phyloP scores from a whole-genome alignment of 1,140 invertebrate species.

The Lerema accius region DNA sequence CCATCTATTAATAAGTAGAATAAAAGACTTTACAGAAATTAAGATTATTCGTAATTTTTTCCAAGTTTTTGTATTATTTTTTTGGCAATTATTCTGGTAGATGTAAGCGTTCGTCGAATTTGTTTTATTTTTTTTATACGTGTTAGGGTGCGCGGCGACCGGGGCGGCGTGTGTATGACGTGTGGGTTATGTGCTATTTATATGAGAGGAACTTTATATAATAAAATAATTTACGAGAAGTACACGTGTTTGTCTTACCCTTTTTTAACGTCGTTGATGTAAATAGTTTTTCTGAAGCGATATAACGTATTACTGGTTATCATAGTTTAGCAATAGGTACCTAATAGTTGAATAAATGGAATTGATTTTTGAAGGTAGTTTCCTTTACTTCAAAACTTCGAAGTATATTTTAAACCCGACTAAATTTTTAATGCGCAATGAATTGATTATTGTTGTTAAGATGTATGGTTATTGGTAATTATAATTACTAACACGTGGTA shows the following conservation, averaged over 20 bases:
- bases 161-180: slow-evolving; percentile 54
- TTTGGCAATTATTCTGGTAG: slow-evolving; percentile 10
- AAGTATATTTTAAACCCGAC: background rate
- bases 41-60: no score
- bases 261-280: slow-evolving; percentile 14
- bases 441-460: no score
- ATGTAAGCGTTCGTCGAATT: slow-evolving; percentile 27
- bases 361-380: slow-evolving; percentile 22
- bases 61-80: no score
- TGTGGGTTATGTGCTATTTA: slow-evolving; percentile 82
- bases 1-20: no score
- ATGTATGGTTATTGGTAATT: no score
- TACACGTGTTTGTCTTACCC: slow-evolving; percentile 57
- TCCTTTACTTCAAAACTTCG: slow-evolving; percentile 2
- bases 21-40: no score
- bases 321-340: slow-evolving; percentile 20
- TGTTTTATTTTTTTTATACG: slow-evolving; percentile 39
- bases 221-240: slow-evolving; percentile 78
- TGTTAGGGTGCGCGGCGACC: slow-evolving; percentile 37
- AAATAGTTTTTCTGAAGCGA: slow-evolving; percentile 11
- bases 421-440: no score
- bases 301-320: slow-evolving; percentile 9
- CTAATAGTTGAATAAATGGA: slow-evolving; percentile 20
- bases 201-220: slow-evolving; percentile 81
- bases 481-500: no score